Evolutionary conservation across 2,113 vertebrate species (phyloP), one percentile per base, ranked within the genome.

Genomic region (Sinocyclocheilus anshuiensis): DNA sequence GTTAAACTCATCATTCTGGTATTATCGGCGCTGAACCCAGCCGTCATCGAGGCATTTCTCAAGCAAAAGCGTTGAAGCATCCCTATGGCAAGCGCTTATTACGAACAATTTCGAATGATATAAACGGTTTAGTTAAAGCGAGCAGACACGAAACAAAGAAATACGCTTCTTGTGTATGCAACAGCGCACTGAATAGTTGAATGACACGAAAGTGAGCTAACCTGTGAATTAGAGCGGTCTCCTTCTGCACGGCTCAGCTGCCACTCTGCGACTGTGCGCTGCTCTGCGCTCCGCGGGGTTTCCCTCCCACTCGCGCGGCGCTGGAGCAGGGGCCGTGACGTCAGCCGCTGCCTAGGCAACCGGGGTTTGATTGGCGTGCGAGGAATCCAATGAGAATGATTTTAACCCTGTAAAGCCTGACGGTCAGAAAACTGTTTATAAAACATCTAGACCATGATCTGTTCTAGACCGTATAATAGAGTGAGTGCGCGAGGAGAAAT

Each of bases 291-390:
- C 93, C 93, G 96, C 95, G 95, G 96, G 95, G 96, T 96, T 96
- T 97, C 96, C 94, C 94, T 94, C 86, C 94, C 96, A 96, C 96
- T 96, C 95, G 93, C 91, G 94, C 91, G 79, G 89, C 86, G 87
- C 88, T 65, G 89, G 86, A 89, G 91, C 93, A 91, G 89, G 77
- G 33, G 36, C 77, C 45, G 36, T 97, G 96, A 98, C 97, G 97
- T 98, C 96, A 97, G 95, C 84, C 92, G 95, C 93, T 94, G 92
- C 96, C 95, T 91, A 81, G 95, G 94, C 94, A 96, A 98, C 97
- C 88, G 91, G 91, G 20, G 7, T 13, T 72, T 94, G 90, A 93
- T 87, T 91, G 90, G 86, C 90, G 87, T 81, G 74, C 33, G 39
- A 22, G 16, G 8, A 65, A 63, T 7, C 77, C 7, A 59, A 42